These are phyloP conservation scores for crab-eating macaque (Macaca fascicularis) DNA, from an alignment of 2,113 vertebrate species.

Conservation along the genomic window DNA sequence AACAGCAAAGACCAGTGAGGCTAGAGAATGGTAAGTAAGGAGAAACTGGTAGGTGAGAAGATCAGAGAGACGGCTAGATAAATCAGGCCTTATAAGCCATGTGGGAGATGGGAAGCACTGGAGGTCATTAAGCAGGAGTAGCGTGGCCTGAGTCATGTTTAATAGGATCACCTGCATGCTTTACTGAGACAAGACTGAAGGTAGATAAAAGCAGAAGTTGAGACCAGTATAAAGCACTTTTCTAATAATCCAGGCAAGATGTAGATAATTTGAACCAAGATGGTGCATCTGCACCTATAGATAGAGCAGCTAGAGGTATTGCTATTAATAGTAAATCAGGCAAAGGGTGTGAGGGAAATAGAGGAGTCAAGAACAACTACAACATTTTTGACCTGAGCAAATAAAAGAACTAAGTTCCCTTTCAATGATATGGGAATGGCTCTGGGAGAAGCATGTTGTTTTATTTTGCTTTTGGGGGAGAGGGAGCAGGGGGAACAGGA, in stretches of 20 bases:
- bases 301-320: neutral
- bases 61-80: neutral
- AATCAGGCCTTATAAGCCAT: neutral
- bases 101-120: neutral
- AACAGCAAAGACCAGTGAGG: neutral
- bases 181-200: neutral
- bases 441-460: neutral
- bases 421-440: neutral
- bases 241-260: neutral
- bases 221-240: neutral
- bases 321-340: neutral
- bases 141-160: rapidly evolving
- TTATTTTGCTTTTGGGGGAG: neutral
- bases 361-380: neutral
- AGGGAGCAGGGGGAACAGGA: neutral
- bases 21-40: neutral
- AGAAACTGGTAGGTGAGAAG: neutral
- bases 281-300: neutral
- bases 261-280: neutral
- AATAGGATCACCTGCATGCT: neutral
- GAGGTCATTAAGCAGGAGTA: too few species aligned
- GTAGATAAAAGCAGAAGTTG: neutral
- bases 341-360: neutral
- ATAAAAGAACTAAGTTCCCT: neutral
- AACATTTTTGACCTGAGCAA: neutral